These are phyloP conservation scores for Hoplodrina ambigua DNA, from an alignment of 2,888 invertebrate genomes.

Conservation along the genomic window DNA sequence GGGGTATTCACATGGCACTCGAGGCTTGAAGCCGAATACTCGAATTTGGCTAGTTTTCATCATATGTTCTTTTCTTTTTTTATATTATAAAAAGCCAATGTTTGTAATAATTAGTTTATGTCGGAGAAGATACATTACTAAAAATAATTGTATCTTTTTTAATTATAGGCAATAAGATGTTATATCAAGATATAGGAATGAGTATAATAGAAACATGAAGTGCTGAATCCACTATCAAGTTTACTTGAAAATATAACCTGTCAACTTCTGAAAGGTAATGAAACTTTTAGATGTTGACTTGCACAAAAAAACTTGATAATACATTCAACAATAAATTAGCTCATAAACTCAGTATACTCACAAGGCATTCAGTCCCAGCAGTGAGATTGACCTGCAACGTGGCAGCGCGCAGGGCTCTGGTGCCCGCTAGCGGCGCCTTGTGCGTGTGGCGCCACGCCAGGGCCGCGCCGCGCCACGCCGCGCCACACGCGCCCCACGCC, in stretches of 20 bases:
- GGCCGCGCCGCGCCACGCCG: conserved; percentile 81
- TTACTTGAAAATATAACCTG: background rate
- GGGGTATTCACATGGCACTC: conserved; percentile 87
- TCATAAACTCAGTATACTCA: conserved; percentile 84
- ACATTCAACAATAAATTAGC: too few relatives aligned
- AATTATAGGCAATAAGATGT: too few relatives aligned
- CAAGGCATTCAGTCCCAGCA: conserved; percentile 95
- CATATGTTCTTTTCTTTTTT: conserved; percentile 64
- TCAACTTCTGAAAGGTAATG: background rate
- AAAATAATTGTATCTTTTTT: too few relatives aligned
- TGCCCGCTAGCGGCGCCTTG: conserved; percentile 72
- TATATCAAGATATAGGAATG: too few relatives aligned
- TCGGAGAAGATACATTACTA: too few relatives aligned
- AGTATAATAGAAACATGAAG: too few relatives aligned
- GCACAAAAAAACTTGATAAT: background rate
- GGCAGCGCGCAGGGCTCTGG: conserved; percentile 91
- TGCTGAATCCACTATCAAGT: too few relatives aligned
- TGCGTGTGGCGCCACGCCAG: conserved; percentile 94
- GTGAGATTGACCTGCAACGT: conserved; percentile 97
- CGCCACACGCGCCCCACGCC: conserved; percentile 91
- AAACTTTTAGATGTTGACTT: background rate
- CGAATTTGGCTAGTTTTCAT: conserved; percentile 90
- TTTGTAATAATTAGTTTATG: background rate
- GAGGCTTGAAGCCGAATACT: conserved; percentile 86
- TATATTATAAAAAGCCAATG: background rate